A percentile compares a stretch with the other conserved stretches of the same genome.
Conservation (phyloP, 2,797 vertebrate species). For the Rhinogobio ventralis region DNA sequence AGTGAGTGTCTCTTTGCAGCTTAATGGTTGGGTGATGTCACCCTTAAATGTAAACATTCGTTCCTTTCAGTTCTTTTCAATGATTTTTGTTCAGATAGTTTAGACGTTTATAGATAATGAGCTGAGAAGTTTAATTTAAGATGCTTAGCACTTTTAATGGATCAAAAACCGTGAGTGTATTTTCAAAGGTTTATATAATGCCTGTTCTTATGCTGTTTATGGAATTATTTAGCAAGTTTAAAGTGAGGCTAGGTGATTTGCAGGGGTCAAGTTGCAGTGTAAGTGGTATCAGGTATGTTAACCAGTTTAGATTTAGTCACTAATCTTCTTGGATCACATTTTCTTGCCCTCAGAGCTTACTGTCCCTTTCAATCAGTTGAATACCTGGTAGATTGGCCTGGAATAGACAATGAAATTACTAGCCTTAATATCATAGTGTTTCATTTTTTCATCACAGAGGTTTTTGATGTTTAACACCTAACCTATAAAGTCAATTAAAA, state of each 20-base stretch:
- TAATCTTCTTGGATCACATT: conserved; percentile 76
- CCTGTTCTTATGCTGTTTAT: background rate
- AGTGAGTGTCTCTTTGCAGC: conserved; percentile 79
- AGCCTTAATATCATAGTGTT: conserved; percentile 3
- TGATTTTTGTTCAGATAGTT: conserved; percentile 43
- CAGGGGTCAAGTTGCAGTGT: conserved; percentile 52
- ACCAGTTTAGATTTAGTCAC: conserved; percentile 64
- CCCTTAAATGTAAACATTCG: background rate
- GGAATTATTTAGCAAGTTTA: background rate
- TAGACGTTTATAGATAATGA: background rate
- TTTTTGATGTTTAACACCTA: background rate
- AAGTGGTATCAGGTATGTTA: conserved; percentile 56
- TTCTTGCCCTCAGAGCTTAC: conserved; percentile 71
- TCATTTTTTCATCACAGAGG: background rate
- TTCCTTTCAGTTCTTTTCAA: conserved; percentile 12
- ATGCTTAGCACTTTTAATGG: background rate
- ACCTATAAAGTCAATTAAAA: background rate
- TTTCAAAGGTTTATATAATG: background rate
- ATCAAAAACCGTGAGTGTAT: background rate
- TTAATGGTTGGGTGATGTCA: background rate
- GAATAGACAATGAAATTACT: conserved; percentile 55
- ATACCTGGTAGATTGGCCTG: conserved; percentile 56
- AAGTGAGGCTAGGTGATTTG: background rate
- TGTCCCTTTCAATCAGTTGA: conserved; percentile 73
- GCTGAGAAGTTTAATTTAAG: background rate